phyloP scores from a whole-genome alignment of 2,888 invertebrate genomes.

The Drosophila greeni region DNA sequence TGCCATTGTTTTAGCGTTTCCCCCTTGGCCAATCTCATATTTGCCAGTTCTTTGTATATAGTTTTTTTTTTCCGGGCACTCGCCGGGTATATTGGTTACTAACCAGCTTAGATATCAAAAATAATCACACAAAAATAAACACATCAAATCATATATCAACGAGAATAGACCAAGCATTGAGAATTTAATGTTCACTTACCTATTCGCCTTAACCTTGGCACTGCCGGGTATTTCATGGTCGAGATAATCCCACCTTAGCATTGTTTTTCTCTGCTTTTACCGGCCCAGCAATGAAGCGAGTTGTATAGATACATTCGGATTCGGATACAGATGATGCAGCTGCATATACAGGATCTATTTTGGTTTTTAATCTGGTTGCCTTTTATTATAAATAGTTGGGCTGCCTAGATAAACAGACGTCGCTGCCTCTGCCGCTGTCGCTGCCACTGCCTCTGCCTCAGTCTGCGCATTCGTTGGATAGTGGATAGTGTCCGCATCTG shows the following conservation, averaged over 20 bases:
- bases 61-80: constrained; percentile 3
- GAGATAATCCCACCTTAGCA: neutral
- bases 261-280: neutral
- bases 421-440: constrained; percentile 5
- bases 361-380: constrained; percentile 66
- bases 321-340: constrained; percentile 24
- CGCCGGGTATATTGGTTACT: neutral
- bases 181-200: neutral
- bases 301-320: constrained; percentile 30
- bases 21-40: neutral
- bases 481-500: constrained; percentile 1
- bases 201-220: neutral
- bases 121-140: neutral
- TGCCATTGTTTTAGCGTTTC: constrained; percentile 17
- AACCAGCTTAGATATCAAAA: neutral
- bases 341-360: constrained; percentile 62
- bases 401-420: constrained; percentile 64
- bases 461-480: neutral
- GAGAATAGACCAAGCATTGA: neutral
- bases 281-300: constrained; percentile 21
- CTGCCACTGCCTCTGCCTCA: neutral
- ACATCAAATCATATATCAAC: neutral
- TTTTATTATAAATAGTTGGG: constrained; percentile 69
- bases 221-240: constrained; percentile 8
- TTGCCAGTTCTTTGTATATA: neutral